phyloP scores from a whole-genome alignment of 92 coral and sea anemone genomes.

The Ricordea florida region DNA sequence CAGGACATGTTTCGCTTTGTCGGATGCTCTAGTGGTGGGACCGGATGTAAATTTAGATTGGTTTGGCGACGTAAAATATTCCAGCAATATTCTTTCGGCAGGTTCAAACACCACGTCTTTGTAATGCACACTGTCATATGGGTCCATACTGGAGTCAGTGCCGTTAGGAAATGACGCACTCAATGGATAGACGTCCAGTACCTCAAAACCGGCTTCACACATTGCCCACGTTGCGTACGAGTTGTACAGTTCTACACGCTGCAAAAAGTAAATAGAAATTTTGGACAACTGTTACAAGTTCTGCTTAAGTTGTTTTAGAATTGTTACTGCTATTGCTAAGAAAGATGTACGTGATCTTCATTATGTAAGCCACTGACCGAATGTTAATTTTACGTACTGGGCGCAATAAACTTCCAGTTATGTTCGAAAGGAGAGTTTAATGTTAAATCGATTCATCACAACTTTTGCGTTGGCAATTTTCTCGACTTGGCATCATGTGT shows the following conservation, averaged over 20 bases:
- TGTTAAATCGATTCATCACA: too few relatives aligned
- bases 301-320: background rate
- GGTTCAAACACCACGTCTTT: slow-evolving; percentile 40
- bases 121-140: slow-evolving; percentile 58
- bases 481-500: too few relatives aligned
- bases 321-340: too few relatives aligned
- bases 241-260: slow-evolving; percentile 66
- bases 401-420: too few relatives aligned
- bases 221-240: slow-evolving; percentile 58
- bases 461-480: too few relatives aligned
- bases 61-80: slow-evolving; percentile 21
- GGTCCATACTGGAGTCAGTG: slow-evolving; percentile 23
- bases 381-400: too few relatives aligned
- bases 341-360: too few relatives aligned
- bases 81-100: slow-evolving; percentile 28
- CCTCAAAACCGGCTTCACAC: slow-evolving; percentile 61
- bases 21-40: too few relatives aligned
- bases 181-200: slow-evolving; percentile 60
- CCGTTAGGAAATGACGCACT: slow-evolving; percentile 63
- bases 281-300: background rate
- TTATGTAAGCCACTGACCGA: too few relatives aligned
- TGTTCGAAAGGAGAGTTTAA: too few relatives aligned
- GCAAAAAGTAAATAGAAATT: background rate
- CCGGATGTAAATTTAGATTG: too few relatives aligned
- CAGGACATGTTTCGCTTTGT: too few relatives aligned